These are phyloP conservation scores for Pygoscelis antarcticus DNA, from an alignment of 2,113 vertebrate species.

Conservation along the genomic window DNA sequence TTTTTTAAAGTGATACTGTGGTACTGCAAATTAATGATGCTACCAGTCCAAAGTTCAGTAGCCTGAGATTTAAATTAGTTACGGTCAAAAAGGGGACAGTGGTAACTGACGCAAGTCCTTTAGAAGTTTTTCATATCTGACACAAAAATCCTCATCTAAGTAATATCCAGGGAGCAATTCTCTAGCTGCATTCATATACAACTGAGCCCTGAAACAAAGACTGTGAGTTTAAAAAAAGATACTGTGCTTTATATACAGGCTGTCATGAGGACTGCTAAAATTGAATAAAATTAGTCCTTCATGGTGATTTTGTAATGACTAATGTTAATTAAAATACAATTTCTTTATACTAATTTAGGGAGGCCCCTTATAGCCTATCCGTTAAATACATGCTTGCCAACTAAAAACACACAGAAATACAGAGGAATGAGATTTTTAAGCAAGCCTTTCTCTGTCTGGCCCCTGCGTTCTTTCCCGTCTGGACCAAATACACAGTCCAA, in stretches of 20 bases:
- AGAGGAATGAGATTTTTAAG: neutral
- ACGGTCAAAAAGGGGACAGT: neutral
- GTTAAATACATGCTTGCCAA: neutral
- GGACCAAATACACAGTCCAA: neutral
- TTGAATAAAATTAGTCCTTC: neutral
- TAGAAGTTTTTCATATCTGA: neutral
- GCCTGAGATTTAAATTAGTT: neutral
- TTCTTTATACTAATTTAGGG: neutral
- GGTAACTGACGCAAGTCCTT: neutral
- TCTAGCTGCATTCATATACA: neutral
- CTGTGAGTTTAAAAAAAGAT: neutral
- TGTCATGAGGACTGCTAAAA: neutral
- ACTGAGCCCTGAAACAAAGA: neutral
- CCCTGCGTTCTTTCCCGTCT: neutral
- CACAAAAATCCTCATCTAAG: neutral
- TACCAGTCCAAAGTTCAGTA: neutral
- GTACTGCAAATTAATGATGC: neutral
- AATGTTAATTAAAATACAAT: neutral
- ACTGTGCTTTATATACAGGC: neutral
- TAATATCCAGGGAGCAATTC: neutral
- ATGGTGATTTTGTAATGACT: neutral
- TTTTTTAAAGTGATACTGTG: neutral
- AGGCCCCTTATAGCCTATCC: neutral
- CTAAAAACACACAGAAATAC: neutral
- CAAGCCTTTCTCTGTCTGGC: neutral